Percentiles rank a stretch among this genome's conserved stretches.
Conservation (phyloP, 2,888 invertebrate species). For the Plemyria rubiginata region DNA sequence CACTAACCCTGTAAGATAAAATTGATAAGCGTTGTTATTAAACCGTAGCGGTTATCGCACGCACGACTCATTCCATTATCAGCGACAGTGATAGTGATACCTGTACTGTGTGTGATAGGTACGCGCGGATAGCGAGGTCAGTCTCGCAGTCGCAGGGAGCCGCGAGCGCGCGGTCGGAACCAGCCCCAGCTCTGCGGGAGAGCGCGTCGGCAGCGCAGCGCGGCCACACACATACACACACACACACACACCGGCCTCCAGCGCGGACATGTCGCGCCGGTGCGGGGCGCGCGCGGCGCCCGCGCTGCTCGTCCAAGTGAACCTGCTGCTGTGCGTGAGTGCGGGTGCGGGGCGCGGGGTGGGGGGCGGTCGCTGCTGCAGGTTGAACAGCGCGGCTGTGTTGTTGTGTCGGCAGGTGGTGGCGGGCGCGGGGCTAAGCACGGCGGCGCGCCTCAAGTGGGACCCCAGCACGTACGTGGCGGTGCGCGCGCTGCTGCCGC, state of each 20-base stretch:
- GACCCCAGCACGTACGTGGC: conserved; percentile 70
- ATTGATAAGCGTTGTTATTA: neutral
- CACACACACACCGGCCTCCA: too few relatives aligned
- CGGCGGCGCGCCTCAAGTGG: conserved; percentile 73
- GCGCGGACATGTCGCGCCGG: conserved; percentile 45
- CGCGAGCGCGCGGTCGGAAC: too few relatives aligned
- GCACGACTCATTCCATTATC: neutral
- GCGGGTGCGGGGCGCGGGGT: conserved; percentile 60
- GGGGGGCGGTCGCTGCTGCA: too few relatives aligned
- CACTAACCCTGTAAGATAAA: neutral
- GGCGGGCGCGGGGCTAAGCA: conserved; percentile 64
- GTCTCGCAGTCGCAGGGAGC: too few relatives aligned
- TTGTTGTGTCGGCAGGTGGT: conserved; percentile 49
- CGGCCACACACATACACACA: too few relatives aligned
- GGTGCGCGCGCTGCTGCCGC: conserved; percentile 59
- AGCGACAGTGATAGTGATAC: neutral
- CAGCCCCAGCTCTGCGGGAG: too few relatives aligned
- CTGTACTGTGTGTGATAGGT: too few relatives aligned
- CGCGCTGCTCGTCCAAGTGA: conserved; percentile 64
- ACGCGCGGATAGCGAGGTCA: neutral
- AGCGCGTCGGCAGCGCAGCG: too few relatives aligned
- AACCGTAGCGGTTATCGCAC: neutral
- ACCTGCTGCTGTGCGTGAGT: conserved; percentile 67
- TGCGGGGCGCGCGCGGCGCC: conserved; percentile 50
- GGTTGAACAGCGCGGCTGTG: too few relatives aligned